Evolutionary conservation across 1,140 invertebrate genomes (phyloP), one percentile per base, ranked within the genome.

Genomic region (Hirudo medicinalis): DNA sequence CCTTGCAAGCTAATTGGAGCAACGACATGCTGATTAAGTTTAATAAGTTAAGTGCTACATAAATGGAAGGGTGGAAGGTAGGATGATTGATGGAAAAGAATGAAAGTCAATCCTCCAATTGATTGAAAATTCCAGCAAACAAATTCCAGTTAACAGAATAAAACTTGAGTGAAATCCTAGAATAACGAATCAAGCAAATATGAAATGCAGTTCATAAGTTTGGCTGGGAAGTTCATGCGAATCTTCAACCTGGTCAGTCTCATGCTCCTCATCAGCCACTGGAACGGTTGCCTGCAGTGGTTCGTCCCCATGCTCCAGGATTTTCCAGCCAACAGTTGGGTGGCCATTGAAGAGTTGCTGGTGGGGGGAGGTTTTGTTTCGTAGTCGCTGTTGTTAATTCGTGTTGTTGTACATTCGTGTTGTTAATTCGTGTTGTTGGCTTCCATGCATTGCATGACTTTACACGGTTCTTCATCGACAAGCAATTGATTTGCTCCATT

Each of bases 221-320:
- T 97, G 89, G 94, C 94, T 76, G 94, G 92, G 81, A 94, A 97
- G 77, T 97, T 97, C 85, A 97, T 98, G 93, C 87, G 94, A 84
- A 97, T 98, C 83, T 97, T 97, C 88, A 97, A 98, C 86, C 85
- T 98, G 78, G 96, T 98, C 82, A 96, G 92, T 83, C 94, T 97
- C 90, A 97, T 98, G 93, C 87, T 98, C 75, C 87, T 98, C 49
- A 94, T 97, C 80, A 94, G 94, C 72, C 94, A 98, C 83, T 98
- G 94, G 94, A 96, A 92, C 80, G 94, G 85, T 76, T 98, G 94
- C 85, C 87, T 98, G 72, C 94, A 97, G 84, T 98, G 97, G 84
- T 87, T 98, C 77, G 92, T 97, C 77, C 94, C 94, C 75, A 97
- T 97, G 92, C 86, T 98, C 72, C 94, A 97, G 86, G 93, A 93